Percentiles rank a stretch among this genome's conserved stretches.
Evolutionary conservation across 2,888 invertebrate species (phyloP).

Genomic region (Graphium colonna): DNA sequence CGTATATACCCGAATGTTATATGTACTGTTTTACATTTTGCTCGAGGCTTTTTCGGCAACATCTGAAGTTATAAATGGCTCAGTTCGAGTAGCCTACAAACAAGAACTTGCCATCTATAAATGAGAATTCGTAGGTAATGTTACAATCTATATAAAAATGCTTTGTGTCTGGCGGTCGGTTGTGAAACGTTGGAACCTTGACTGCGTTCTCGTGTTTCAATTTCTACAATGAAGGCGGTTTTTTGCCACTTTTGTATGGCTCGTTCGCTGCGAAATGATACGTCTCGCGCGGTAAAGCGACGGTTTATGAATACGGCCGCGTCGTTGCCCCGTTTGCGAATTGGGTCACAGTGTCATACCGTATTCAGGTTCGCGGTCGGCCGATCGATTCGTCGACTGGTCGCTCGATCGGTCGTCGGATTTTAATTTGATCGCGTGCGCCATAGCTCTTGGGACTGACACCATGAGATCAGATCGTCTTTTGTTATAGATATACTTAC

Average conservation of each 20-base stretch:
- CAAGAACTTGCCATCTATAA: too few relatives aligned
- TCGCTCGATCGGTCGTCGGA: conserved; percentile 28
- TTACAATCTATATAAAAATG: background rate
- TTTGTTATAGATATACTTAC: too few relatives aligned
- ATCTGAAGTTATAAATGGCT: too few relatives aligned
- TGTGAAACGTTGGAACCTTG: background rate
- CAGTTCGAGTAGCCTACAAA: too few relatives aligned
- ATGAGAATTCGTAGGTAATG: too few relatives aligned
- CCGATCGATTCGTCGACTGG: conserved; percentile 44
- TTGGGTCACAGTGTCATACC: conserved; percentile 64
- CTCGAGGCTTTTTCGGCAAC: too few relatives aligned
- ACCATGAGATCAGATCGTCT: too few relatives aligned
- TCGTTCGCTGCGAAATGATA: conserved; percentile 23
- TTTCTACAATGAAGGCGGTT: background rate
- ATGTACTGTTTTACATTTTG: too few relatives aligned
- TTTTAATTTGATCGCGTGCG: conserved; percentile 3
- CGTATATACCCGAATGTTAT: too few relatives aligned
- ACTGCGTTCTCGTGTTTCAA: conserved; percentile 14
- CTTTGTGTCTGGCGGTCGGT: background rate
- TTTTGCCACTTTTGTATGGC: background rate
- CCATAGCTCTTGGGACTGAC: background rate
- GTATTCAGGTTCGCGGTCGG: conserved; percentile 36
- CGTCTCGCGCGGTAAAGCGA: conserved; percentile 15
- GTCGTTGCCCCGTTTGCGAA: conserved; percentile 52
- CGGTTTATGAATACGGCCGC: conserved; percentile 33